Evolutionary conservation across 2,797 vertebrate species (phyloP).

Genomic region (Aulostomus chinensis): DNA sequence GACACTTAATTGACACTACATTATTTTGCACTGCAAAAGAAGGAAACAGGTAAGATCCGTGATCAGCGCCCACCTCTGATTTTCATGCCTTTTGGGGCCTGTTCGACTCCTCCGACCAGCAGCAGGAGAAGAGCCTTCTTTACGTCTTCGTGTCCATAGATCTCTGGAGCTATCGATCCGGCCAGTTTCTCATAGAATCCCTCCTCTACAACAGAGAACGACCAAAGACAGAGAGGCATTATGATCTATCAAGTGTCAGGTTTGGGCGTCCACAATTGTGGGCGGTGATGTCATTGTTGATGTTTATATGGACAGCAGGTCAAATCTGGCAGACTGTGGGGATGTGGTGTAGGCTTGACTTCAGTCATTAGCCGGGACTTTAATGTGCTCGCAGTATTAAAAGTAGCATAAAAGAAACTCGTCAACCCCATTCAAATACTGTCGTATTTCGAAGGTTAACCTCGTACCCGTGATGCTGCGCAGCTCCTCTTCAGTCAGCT

Average conservation of each 20-base stretch:
- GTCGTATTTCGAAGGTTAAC: no score
- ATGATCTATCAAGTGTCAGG: no score
- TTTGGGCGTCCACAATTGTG: no score
- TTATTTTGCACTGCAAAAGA: no score
- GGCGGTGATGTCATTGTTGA: no score
- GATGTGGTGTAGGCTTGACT: no score
- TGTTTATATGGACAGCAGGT: no score
- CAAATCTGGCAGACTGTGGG: no score
- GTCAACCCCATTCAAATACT: no score
- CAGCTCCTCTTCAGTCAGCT: conserved; percentile 88
- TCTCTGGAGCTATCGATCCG: conserved; percentile 92
- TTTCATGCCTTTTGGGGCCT: conserved; percentile 92
- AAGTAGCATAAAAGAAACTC: no score
- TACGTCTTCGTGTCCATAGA: conserved; percentile 93
- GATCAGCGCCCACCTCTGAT: conserved; percentile 84
- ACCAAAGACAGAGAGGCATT: not conserved
- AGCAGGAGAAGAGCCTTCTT: conserved; percentile 93
- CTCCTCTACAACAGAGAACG: conserved; percentile 77
- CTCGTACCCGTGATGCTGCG: conserved; percentile 83
- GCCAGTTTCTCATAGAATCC: conserved; percentile 92
- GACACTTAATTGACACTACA: not conserved
- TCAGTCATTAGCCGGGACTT: no score
- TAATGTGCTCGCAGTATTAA: no score
- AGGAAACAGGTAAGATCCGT: not conserved
- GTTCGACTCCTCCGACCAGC: conserved; percentile 90